These are phyloP conservation scores for Ceratosolen solmsi DNA, from an alignment of 1,140 invertebrate genomes.

Conservation along the genomic window DNA sequence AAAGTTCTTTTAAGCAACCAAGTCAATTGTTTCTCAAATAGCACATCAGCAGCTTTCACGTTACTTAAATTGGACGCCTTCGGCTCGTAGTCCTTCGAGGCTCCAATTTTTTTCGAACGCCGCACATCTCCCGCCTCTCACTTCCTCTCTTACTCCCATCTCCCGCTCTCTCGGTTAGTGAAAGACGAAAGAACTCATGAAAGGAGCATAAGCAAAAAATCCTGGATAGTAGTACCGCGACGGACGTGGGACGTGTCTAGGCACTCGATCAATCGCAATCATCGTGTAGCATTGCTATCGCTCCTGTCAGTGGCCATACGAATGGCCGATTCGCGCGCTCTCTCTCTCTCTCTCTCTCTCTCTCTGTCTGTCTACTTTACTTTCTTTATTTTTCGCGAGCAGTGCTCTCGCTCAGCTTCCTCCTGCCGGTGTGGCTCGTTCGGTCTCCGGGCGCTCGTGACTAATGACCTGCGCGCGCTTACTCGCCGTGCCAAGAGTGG, in stretches of 20 bases:
- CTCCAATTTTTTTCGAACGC: too few relatives aligned
- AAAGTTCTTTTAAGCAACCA: too few relatives aligned
- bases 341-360: conserved; percentile 6
- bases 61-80: too few relatives aligned
- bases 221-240: not conserved
- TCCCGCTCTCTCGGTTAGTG: too few relatives aligned
- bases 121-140: too few relatives aligned
- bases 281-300: conserved; percentile 41
- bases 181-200: not conserved
- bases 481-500: conserved; percentile 13
- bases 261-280: conserved; percentile 51
- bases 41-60: too few relatives aligned
- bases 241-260: conserved; percentile 32
- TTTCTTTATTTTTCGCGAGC: not conserved
- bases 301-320: conserved; percentile 41
- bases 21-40: too few relatives aligned
- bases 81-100: too few relatives aligned
- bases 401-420: conserved; percentile 16
- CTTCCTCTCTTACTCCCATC: too few relatives aligned
- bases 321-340: conserved; percentile 42
- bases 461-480: conserved; percentile 48
- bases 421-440: conserved; percentile 3
- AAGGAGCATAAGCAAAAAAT: not conserved
- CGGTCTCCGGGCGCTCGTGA: conserved; percentile 36
- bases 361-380: not conserved